Evolutionary conservation across 2,797 vertebrate genomes (phyloP), one percentile per base, ranked within the genome.

Genomic region (Pangasius larnaudii): DNA sequence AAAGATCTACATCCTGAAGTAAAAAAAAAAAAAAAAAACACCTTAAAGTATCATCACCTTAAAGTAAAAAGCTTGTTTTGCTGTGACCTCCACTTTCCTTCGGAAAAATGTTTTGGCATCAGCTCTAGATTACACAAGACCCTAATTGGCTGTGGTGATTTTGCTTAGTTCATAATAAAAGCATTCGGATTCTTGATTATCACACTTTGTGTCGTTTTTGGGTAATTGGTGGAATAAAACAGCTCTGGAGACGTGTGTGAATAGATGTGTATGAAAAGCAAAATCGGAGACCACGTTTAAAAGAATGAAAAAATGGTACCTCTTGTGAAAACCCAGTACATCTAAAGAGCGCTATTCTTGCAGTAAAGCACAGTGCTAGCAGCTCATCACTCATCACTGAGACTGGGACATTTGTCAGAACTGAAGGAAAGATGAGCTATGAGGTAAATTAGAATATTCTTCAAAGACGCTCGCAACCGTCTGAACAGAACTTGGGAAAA

Each of bases 391-490:
- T 65, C 39, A 49, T 82, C 36, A 27, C 33, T 46, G 24, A 63
- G 80, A 42, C 13, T n/a, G 14, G 11, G 6, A 22, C 56, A 61
- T 42, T 61, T 81, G 79, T 61, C 58, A 63, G 39, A n/a, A 82
- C 5, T n/a, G 8, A 49, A 83, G 27, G 0, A 19, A 65, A 83
- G 27, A 83, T 30, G 39, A 30, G 10, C 13, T 30, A 11, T 65
- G 39, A 49, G 27, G 39, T 49, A 83, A 83, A 49, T 49, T 30
- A 82, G 36, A 63, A 83, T 83, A 49, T 83, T n/a, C 1, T 83
- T 30, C 24, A 19, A 46, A 65, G 27, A 83, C 65, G n/a, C 14
- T 30, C 46, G 59, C 22, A 82, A 46, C 58, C 14, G 1, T 63
- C 39, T 46, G 39, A 63, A 46, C 39, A 82, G 24, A 63, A n/a